Evolutionary conservation across 2,797 vertebrate species (phyloP).

Genomic region (Momotus momota): DNA sequence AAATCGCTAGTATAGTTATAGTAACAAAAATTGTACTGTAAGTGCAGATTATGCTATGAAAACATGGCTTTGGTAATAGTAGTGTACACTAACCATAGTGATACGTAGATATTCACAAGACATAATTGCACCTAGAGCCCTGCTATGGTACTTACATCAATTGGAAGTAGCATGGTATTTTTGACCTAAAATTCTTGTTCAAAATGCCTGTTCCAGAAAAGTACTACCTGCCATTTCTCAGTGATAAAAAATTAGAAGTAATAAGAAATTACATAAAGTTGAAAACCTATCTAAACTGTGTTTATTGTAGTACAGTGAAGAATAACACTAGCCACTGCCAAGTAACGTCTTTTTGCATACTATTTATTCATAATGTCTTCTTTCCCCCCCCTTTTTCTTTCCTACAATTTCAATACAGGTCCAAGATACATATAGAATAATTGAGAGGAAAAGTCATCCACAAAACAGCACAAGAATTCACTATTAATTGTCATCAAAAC

Average conservation of each 20-base stretch:
- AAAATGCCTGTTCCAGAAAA: background rate
- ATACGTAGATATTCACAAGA: background rate
- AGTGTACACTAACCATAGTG: background rate
- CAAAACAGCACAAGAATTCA: background rate
- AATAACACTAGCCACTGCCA: background rate
- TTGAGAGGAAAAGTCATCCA: background rate
- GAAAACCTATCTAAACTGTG: background rate
- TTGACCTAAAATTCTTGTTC: background rate
- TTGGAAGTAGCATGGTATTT: background rate
- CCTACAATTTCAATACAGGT: background rate
- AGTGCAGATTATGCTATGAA: background rate
- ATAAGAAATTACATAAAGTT: background rate
- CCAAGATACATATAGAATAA: background rate
- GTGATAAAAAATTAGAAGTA: background rate
- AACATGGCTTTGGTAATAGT: background rate
- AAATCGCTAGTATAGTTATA: background rate
- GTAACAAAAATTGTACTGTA: background rate
- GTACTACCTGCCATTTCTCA: background rate
- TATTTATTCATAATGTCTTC: background rate
- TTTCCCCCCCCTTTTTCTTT: no score
- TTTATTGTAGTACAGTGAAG: background rate
- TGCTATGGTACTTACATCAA: rapidly evolving
- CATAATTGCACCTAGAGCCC: background rate
- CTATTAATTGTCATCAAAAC: background rate
- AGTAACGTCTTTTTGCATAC: background rate